Conservation (phyloP, 2,113 vertebrate genomes). For the Dryoscopus gambensis region DNA sequence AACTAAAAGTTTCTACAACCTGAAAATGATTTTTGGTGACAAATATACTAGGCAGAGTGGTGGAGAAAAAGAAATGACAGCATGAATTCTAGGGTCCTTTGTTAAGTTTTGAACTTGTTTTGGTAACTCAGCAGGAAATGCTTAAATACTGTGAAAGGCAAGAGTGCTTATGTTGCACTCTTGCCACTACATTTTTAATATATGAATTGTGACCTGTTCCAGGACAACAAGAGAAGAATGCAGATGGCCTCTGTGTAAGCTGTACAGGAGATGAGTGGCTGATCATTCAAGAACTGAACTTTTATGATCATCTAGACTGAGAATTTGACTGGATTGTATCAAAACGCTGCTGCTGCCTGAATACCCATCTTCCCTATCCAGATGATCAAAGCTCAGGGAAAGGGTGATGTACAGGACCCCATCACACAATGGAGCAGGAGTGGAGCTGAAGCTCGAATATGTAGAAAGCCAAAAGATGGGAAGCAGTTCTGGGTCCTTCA, state of each 20-base stretch:
- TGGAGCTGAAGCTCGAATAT: background rate
- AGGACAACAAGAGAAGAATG: background rate
- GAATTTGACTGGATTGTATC: background rate
- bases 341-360: too few species aligned
- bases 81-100: background rate
- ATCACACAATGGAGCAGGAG: background rate
- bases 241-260: background rate
- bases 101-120: background rate
- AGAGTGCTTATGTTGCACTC: background rate
- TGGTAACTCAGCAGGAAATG: background rate
- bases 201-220: background rate
- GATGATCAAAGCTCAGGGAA: background rate
- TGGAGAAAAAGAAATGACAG: background rate
- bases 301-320: background rate
- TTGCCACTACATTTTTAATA: background rate
- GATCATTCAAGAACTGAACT: background rate
- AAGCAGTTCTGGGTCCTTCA: background rate
- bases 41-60: background rate
- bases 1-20: background rate
- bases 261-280: background rate
- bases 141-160: background rate
- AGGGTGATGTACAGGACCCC: background rate
- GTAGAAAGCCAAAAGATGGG: background rate
- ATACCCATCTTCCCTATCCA: background rate
- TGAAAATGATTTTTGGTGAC: background rate